Evolutionary conservation across 37 sponge, comb jelly and placozoan genomes (phyloP), one percentile per base, ranked within the genome.

Genomic region (Haliclona indistincta): DNA sequence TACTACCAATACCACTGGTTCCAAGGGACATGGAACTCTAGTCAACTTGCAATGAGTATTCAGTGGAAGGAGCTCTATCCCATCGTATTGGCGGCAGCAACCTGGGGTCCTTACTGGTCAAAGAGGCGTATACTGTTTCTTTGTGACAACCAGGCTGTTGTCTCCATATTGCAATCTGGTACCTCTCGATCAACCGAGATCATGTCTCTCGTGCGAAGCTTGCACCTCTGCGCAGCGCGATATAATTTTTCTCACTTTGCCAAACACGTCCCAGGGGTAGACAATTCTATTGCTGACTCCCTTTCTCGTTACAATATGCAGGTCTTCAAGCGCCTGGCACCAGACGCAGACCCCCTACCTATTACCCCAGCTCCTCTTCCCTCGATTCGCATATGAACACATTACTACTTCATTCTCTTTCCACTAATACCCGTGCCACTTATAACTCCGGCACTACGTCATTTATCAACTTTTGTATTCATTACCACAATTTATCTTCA

Each of bases 111-210:
- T 33, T 8, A 23, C 17, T 64, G 64, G 65, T 13, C 33, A 10
- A 43, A 28, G 7, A 28, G 25, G 33, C 28, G 36, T 28, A 63
- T 76, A 29, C 64, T 10, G 30, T 44, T 76, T 29, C 33, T 37
- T 37, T 63, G 77, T 51, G 77, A 76, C 33, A 76, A 76, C 66
- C 77, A 64, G 19, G 66, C 77, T 22, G 47, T 76, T 1, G 77
- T 64, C 34, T 5, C 19, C 5, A 7, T 22, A 26, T 23, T 30
- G 29, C 35, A 3, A 15, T 4, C 55, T 36, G 73, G 73, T 38
- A 47, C 51, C 40, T 42, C 51, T 8, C 64, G 38, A 29, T 32
- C 7, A 19, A 37, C 38, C 25, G 40, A 35, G 20, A 30, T 73
- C 38, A 56, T 56, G 60, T 6, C 33, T 6, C 61, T 68, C 26